Evolutionary conservation across 2,113 vertebrate genomes (phyloP).

Genomic region (Coracopsis vasa): DNA sequence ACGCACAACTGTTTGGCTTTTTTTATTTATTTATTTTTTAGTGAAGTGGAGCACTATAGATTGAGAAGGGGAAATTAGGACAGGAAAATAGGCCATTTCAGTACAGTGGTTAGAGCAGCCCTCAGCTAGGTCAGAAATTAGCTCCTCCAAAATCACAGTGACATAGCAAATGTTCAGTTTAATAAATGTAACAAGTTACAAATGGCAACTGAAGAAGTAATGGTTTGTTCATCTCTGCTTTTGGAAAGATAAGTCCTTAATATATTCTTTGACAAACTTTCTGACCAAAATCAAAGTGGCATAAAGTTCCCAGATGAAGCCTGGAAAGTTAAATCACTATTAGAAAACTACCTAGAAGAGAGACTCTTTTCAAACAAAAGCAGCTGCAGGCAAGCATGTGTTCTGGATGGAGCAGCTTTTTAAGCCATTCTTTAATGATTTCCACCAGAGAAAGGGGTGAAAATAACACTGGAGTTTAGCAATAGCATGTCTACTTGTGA

Average conservation of each 20-base stretch:
- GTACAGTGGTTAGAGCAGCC: background rate
- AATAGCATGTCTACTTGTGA: background rate
- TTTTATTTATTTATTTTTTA: background rate
- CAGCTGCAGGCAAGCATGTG: background rate
- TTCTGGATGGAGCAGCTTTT: background rate
- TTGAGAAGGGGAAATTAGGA: background rate
- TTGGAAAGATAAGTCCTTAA: background rate
- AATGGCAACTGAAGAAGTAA: background rate
- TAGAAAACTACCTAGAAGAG: background rate
- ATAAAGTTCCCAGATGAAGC: background rate
- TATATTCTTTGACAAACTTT: background rate
- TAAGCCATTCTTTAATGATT: background rate
- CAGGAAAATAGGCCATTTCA: background rate
- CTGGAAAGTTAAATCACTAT: background rate
- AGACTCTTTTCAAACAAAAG: background rate
- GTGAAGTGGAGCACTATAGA: background rate
- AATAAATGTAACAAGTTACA: background rate
- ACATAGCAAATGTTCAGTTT: background rate
- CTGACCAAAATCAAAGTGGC: background rate
- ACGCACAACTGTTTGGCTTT: background rate
- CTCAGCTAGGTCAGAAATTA: constrained; percentile 23
- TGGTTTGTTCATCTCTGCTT: background rate
- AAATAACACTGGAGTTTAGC: background rate
- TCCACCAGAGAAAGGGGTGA: background rate
- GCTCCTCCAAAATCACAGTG: background rate